Percentiles rank a stretch among this genome's conserved stretches.
Conservation (phyloP, 2,888 invertebrate genomes). For the Diarsia rubi region DNA sequence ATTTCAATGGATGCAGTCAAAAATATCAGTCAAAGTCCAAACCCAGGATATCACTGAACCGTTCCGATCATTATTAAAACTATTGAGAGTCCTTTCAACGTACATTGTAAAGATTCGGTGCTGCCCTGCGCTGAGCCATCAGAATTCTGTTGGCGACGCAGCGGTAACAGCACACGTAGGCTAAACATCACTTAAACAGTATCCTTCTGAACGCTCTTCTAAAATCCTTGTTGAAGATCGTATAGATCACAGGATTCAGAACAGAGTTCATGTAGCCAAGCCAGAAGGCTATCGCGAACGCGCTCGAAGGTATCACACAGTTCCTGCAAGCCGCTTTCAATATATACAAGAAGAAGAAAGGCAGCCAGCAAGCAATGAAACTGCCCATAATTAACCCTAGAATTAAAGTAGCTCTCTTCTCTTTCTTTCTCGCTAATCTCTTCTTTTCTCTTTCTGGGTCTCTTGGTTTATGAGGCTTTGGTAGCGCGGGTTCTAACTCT, state of each 20-base stretch:
- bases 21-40: slow-evolving; percentile 48
- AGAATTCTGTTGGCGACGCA: slow-evolving; percentile 92
- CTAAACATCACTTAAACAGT: slow-evolving; percentile 98
- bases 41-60: slow-evolving; percentile 43
- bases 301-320: slow-evolving; percentile 95
- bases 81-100: slow-evolving; percentile 76
- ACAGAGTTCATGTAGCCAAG: slow-evolving; percentile 99
- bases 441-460: slow-evolving; percentile 98
- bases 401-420: slow-evolving; percentile 98
- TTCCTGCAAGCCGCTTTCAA: slow-evolving; percentile 94
- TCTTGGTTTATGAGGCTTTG: slow-evolving; percentile 94
- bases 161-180: slow-evolving; percentile 95
- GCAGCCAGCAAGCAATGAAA: slow-evolving; percentile 99
- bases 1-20: slow-evolving; percentile 1
- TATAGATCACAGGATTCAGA: slow-evolving; percentile 98
- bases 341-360: slow-evolving; percentile 98
- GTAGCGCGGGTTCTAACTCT: slow-evolving; percentile 92
- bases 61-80: slow-evolving; percentile 39
- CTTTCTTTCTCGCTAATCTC: slow-evolving; percentile 97
- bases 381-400: slow-evolving; percentile 99
- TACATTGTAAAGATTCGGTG: slow-evolving; percentile 91
- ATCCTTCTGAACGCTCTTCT: slow-evolving; percentile 98
- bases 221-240: slow-evolving; percentile 99
- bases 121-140: slow-evolving; percentile 92
- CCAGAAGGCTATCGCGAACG: slow-evolving; percentile 98